Conservation (phyloP, 2,113 vertebrate genomes). For the Amblyopsis rosae region DNA sequence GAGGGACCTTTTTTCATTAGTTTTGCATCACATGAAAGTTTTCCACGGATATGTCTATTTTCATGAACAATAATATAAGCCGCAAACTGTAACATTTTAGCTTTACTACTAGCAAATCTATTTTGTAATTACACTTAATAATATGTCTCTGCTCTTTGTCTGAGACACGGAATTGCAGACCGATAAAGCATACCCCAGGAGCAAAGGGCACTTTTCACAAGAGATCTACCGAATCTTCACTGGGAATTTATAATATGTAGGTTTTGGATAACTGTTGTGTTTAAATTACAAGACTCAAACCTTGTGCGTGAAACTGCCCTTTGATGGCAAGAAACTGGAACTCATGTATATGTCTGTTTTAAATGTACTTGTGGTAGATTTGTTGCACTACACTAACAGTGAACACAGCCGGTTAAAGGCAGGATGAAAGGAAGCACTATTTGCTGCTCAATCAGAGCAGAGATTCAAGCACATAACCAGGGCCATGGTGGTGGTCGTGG, state of each 20-base stretch:
- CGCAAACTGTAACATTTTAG: conserved; percentile 25
- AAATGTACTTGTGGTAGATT: conserved; percentile 58
- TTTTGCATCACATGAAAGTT: conserved; percentile 48
- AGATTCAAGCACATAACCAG: conserved; percentile 1
- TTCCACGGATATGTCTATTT: conserved; percentile 55
- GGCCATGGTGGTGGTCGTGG: conserved; percentile 16
- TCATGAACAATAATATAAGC: conserved; percentile 26
- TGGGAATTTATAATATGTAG: conserved; percentile 13
- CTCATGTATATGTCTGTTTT: conserved; percentile 50
- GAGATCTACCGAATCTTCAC: conserved; percentile 57
- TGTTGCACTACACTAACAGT: conserved; percentile 68
- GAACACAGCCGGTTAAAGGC: conserved; percentile 39
- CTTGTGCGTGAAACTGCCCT: conserved; percentile 63
- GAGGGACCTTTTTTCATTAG: conserved; percentile 10
- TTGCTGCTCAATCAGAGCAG: conserved; percentile 48
- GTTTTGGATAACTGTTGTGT: conserved; percentile 15
- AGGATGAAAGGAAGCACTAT: conserved; percentile 55
- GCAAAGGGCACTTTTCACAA: conserved; percentile 72
- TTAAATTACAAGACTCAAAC: conserved; percentile 38
- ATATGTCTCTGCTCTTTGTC: conserved; percentile 32
- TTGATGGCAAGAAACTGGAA: conserved; percentile 72
- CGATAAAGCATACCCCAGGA: conserved; percentile 46
- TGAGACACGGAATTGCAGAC: conserved; percentile 21
- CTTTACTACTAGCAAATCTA: conserved; percentile 17
- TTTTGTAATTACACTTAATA: conserved; percentile 30